A percentile compares a stretch with the other conserved stretches of the same genome.
phyloP scores from a whole-genome alignment of 2,888 invertebrate genomes.

The Andrena fulva region DNA sequence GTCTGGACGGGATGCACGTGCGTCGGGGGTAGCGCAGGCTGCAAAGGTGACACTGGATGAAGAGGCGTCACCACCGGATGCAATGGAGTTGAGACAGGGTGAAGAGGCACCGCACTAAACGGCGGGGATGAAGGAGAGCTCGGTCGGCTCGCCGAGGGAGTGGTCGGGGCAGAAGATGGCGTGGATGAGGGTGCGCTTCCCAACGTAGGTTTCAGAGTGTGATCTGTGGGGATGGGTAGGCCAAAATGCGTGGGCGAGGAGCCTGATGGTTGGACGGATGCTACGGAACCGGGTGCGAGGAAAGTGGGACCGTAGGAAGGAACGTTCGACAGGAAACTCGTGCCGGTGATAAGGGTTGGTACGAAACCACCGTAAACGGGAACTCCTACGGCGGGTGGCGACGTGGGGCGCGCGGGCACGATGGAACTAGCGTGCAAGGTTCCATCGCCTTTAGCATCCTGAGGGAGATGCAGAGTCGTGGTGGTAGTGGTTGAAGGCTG shows the following conservation, averaged over 20 bases:
- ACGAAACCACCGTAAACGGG: slow-evolving; percentile 78
- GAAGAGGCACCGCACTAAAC: slow-evolving; percentile 43
- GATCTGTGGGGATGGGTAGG: slow-evolving; percentile 76
- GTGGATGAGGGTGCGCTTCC: slow-evolving; percentile 32
- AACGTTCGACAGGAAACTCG: slow-evolving; percentile 66
- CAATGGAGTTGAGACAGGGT: slow-evolving; percentile 61
- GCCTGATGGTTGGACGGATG: slow-evolving; percentile 64
- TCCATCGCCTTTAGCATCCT: slow-evolving; percentile 59
- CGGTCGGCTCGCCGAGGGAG: slow-evolving; percentile 15
- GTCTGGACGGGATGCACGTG: slow-evolving; percentile 66
- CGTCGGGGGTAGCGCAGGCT: slow-evolving; percentile 54
- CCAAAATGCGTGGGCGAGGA: slow-evolving; percentile 80
- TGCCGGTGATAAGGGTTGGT: slow-evolving; percentile 74
- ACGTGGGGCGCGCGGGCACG: slow-evolving; percentile 53
- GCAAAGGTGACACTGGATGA: slow-evolving; percentile 66
- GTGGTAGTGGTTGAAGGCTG: slow-evolving; percentile 64
- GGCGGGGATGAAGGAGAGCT: slow-evolving; percentile 33
- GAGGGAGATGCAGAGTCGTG: slow-evolving; percentile 58
- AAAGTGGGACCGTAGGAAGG: slow-evolving; percentile 69
- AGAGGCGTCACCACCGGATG: slow-evolving; percentile 66
- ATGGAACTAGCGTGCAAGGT: slow-evolving; percentile 62
- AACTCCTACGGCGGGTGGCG: slow-evolving; percentile 51
- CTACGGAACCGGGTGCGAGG: slow-evolving; percentile 51
- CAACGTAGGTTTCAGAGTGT: slow-evolving; percentile 60
- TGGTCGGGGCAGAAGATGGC: slow-evolving; percentile 37